These are phyloP conservation scores for Rosalia funebris DNA, from an alignment of 2,888 invertebrate genomes.

Conservation along the genomic window DNA sequence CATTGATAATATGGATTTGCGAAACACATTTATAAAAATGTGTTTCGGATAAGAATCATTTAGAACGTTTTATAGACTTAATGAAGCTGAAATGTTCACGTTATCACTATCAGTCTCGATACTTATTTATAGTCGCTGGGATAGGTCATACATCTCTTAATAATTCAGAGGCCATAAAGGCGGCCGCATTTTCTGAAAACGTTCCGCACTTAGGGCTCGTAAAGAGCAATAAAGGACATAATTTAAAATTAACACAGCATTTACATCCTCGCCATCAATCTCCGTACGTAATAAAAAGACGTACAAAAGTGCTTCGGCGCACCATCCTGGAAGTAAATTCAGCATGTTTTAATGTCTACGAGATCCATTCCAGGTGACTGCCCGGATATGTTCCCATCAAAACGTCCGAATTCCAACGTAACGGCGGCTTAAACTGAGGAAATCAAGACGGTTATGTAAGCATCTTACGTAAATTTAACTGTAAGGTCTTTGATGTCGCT, in stretches of 20 bases:
- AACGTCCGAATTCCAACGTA: slow-evolving; percentile 10
- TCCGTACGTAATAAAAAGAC: slow-evolving; percentile 12
- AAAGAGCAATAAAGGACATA: slow-evolving; percentile 9
- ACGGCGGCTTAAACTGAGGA: slow-evolving; percentile 14
- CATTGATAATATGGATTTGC: too few relatives aligned
- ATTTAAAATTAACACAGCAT: slow-evolving; percentile 12
- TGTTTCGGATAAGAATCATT: background rate
- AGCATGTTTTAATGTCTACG: slow-evolving; percentile 10
- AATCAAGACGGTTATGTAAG: slow-evolving; percentile 8
- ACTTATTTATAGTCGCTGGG: background rate
- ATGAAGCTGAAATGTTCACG: background rate
- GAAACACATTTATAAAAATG: too few relatives aligned
- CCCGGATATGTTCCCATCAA: slow-evolving; percentile 16
- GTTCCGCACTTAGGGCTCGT: slow-evolving; percentile 4
- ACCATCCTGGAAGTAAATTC: background rate
- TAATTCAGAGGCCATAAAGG: slow-evolving; percentile 11
- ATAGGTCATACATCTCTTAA: slow-evolving; percentile 11
- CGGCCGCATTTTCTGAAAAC: slow-evolving; percentile 6
- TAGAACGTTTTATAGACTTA: background rate
- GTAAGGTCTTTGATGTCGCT: too few relatives aligned
- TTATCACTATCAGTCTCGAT: background rate
- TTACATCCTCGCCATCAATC: slow-evolving; percentile 5
- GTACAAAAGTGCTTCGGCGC: background rate
- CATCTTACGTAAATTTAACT: too few relatives aligned
- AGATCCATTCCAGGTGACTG: slow-evolving; percentile 12